Evolutionary conservation across 2,797 vertebrate genomes (phyloP).

Genomic region (Myripristis murdjan): DNA sequence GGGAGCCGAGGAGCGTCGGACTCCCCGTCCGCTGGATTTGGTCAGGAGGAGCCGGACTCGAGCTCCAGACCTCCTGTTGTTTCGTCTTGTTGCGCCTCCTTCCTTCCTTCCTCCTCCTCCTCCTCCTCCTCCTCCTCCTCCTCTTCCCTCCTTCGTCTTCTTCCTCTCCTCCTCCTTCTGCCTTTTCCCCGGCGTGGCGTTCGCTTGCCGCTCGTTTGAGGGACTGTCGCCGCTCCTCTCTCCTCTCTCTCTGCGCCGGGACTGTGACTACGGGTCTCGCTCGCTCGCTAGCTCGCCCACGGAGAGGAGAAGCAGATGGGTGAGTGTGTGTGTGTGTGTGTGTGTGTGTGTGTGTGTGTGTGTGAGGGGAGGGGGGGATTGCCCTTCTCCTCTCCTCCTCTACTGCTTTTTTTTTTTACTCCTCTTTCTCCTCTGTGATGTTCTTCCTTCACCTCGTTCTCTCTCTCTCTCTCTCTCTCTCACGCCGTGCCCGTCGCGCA

Average conservation of each 20-base stretch:
- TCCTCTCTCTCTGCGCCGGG: conserved; percentile 31
- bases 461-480: conserved; percentile 18
- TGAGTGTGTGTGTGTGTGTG: conserved; percentile 54
- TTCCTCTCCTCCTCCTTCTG: no score
- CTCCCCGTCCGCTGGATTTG: conserved; percentile 46
- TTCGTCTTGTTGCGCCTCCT: conserved; percentile 55
- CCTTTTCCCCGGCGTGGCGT: conserved; percentile 33
- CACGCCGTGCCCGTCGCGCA: conserved; percentile 15
- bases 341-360: conserved; percentile 52
- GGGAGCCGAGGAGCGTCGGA: background rate
- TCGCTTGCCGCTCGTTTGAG: background rate
- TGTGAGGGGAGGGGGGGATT: no score
- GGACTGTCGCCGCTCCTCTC: conserved; percentile 11
- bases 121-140: background rate
- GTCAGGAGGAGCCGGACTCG: conserved; percentile 39
- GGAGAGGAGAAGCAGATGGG: conserved; percentile 55
- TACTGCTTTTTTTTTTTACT: conserved; percentile 35
- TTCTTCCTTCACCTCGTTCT: background rate
- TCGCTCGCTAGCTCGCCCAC: conserved; percentile 31
- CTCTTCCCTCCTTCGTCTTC: background rate
- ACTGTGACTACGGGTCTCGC: conserved; percentile 10
- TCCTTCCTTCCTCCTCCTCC: background rate
- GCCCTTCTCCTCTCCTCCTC: conserved; percentile 35
- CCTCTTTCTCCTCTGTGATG: background rate
- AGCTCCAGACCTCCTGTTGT: conserved; percentile 5